Percentiles rank a stretch among this genome's conserved stretches.
phyloP scores from a whole-genome alignment of 1,140 invertebrate species.

The Drosophila prosaltans region DNA sequence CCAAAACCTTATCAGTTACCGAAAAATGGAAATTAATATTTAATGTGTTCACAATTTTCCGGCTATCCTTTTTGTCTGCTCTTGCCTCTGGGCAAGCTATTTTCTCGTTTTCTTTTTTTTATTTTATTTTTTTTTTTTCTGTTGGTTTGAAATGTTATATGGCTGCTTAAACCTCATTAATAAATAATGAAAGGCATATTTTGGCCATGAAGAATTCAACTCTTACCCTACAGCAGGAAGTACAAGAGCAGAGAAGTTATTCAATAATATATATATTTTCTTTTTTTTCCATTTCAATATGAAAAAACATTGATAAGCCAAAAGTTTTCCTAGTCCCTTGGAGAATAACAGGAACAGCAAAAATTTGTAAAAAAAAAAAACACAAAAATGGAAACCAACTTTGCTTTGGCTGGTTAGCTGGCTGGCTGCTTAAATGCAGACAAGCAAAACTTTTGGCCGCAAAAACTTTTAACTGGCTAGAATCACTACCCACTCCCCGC shows the following conservation, averaged over 20 bases:
- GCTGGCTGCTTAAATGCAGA: constrained; percentile 72
- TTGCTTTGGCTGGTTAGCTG: constrained; percentile 53
- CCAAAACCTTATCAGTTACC: constrained; percentile 68
- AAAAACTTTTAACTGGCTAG: constrained; percentile 75
- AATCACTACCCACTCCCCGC: constrained; percentile 2
- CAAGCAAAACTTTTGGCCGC: constrained; percentile 71
- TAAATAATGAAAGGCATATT: constrained; percentile 71
- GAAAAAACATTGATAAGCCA: constrained; percentile 70
- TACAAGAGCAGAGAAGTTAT: constrained; percentile 20
- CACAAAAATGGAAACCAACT: constrained; percentile 37
- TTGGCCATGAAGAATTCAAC: constrained; percentile 15
- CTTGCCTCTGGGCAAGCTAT: constrained; percentile 18
- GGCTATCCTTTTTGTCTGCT: constrained; percentile 20
- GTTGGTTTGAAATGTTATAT: constrained; percentile 68
- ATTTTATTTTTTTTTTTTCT: constrained; percentile 42
- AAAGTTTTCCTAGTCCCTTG: constrained; percentile 52
- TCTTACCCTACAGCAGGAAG: neutral
- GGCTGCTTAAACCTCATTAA: constrained; percentile 79
- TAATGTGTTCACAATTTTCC: constrained; percentile 73
- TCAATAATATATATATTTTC: constrained; percentile 21
- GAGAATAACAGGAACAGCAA: constrained; percentile 10
- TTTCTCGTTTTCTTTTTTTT: constrained; percentile 6
- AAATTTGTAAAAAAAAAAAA: constrained; percentile 54
- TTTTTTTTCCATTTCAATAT: constrained; percentile 46
- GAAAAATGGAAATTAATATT: constrained; percentile 78